Evolutionary conservation across 2,113 vertebrate species (phyloP).

Genomic region (Xerus inauris): DNA sequence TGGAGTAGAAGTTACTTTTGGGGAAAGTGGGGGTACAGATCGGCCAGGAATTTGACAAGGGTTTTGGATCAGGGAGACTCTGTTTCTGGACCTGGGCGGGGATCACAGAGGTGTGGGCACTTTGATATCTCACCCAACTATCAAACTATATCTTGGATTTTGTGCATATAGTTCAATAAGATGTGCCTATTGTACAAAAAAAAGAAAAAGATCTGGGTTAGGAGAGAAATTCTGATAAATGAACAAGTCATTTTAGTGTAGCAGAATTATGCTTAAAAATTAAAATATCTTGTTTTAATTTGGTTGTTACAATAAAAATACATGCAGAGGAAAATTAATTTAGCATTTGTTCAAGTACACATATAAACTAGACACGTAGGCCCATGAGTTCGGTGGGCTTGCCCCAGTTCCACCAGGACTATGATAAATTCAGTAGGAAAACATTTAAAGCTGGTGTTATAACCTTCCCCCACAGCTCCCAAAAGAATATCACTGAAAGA

Average conservation of each 20-base stretch:
- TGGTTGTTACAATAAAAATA: neutral
- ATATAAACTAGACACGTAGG: neutral
- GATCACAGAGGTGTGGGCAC: neutral
- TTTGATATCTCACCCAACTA: neutral
- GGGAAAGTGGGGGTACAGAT: neutral
- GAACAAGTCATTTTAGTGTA: neutral
- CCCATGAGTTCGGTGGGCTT: neutral
- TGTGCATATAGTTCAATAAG: neutral
- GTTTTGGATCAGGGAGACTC: neutral
- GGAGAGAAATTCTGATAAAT: neutral
- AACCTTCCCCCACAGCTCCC: neutral
- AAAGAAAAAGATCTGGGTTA: neutral
- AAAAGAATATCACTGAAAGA: neutral
- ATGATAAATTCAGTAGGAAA: neutral
- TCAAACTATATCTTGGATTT: neutral
- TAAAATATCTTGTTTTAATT: conserved; percentile 14
- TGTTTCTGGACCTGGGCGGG: neutral
- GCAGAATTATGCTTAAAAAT: neutral
- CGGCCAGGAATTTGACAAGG: neutral
- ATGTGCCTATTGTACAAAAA: neutral
- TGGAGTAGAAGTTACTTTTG: neutral
- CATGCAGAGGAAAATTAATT: neutral
- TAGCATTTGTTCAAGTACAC: neutral
- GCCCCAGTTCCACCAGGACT: neutral
- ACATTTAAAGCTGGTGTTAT: neutral